Evolutionary conservation across 1,140 invertebrate genomes (phyloP).

Genomic region (Lutraria rhynchaena): DNA sequence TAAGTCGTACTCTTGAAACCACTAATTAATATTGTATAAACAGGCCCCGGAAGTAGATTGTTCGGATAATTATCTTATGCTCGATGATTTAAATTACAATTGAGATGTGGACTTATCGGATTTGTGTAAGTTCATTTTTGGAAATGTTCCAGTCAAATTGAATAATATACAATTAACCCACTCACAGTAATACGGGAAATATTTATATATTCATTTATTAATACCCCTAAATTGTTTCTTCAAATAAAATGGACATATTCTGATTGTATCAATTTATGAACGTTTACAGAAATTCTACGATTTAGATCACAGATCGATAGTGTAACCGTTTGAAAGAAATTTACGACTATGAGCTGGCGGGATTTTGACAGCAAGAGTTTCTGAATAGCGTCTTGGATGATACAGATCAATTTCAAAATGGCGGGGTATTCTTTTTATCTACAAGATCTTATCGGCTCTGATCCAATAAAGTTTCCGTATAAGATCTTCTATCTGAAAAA

Average conservation of each 20-base stretch:
- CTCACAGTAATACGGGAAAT: too few relatives aligned
- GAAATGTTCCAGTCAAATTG: too few relatives aligned
- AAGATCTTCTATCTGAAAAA: too few relatives aligned
- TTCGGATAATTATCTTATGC: too few relatives aligned
- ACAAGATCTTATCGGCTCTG: slow-evolving; percentile 9
- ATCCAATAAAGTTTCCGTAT: slow-evolving; percentile 8
- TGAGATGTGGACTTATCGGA: too few relatives aligned
- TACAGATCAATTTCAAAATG: slow-evolving; percentile 45
- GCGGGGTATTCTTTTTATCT: slow-evolving; percentile 22
- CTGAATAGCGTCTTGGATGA: slow-evolving; percentile 33
- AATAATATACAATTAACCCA: too few relatives aligned
- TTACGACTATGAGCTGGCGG: slow-evolving; percentile 30
- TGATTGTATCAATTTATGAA: slow-evolving; percentile 36
- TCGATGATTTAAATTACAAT: too few relatives aligned
- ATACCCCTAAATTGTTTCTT: slow-evolving; percentile 13
- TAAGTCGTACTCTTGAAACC: too few relatives aligned
- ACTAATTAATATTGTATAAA: too few relatives aligned
- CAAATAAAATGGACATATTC: slow-evolving; percentile 38
- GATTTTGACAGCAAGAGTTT: slow-evolving; percentile 34
- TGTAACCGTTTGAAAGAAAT: slow-evolving; percentile 41
- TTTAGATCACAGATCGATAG: slow-evolving; percentile 24
- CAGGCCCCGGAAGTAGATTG: too few relatives aligned
- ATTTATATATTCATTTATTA: too few relatives aligned
- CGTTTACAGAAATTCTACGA: slow-evolving; percentile 20
- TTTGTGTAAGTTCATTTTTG: too few relatives aligned